Percentiles rank a stretch among this genome's conserved stretches.
phyloP scores from a whole-genome alignment of 2,888 invertebrate genomes.

The Altica lythri region DNA sequence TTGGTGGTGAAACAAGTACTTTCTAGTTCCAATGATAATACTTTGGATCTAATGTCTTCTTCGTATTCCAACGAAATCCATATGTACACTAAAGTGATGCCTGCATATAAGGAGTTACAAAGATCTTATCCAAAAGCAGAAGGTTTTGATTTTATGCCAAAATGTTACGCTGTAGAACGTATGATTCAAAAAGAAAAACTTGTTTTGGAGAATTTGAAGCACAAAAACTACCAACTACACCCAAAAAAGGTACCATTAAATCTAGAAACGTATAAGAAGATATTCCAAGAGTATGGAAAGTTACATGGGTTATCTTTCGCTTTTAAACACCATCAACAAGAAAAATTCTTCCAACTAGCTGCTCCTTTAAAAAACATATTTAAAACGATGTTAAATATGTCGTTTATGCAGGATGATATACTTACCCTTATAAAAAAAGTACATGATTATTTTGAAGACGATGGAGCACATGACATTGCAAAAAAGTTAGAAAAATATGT shows the following conservation, averaged over 20 bases:
- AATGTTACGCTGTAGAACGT: constrained; percentile 1
- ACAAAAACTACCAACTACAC: constrained; percentile 5
- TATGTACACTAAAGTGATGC: constrained; percentile 16
- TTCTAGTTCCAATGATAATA: not conserved
- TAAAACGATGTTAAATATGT: not conserved
- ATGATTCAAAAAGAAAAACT: not conserved
- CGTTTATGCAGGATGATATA: not conserved
- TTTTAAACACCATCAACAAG: not conserved
- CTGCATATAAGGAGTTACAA: constrained; percentile 4
- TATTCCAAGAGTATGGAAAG: constrained; percentile 37
- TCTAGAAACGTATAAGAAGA: constrained; percentile 32
- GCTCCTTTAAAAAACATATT: not conserved
- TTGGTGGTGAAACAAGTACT: constrained; percentile 9
- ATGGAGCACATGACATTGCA: not conserved
- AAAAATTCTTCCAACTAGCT: not conserved
- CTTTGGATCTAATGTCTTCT: constrained; percentile 7
- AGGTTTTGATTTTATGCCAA: not conserved
- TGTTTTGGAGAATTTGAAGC: constrained; percentile 9
- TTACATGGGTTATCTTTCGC: not conserved
- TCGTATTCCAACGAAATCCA: constrained; percentile 21
- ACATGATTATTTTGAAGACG: not conserved
- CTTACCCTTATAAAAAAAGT: not conserved
- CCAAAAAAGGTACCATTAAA: constrained; percentile 23
- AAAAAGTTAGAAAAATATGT: constrained; percentile 14
- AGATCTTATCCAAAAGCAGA: not conserved